Evolutionary conservation across 1,140 invertebrate species (phyloP).

Genomic region (Chironomus tepperi): DNA sequence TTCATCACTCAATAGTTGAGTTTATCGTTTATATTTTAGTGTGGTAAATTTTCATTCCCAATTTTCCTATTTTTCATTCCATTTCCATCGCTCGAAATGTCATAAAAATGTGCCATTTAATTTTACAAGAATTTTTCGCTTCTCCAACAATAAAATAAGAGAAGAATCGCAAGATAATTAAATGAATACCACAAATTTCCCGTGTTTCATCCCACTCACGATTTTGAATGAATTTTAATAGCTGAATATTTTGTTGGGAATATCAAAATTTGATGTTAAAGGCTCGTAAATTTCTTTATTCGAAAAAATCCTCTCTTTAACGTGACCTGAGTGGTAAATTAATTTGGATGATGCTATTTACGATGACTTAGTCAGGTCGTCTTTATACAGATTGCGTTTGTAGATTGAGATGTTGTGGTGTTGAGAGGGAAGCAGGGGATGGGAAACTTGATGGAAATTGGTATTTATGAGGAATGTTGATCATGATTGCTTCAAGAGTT

Average conservation of each 20-base stretch:
- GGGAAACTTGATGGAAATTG: too few species aligned
- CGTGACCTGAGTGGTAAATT: background rate
- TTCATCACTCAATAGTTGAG: slow-evolving; percentile 1
- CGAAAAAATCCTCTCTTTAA: background rate
- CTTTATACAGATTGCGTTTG: too few species aligned
- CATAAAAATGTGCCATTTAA: background rate
- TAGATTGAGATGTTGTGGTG: too few species aligned
- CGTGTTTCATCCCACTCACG: too few species aligned
- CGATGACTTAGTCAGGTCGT: too few species aligned
- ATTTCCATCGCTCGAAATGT: background rate
- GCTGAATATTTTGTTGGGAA: background rate
- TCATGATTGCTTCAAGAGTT: too few species aligned
- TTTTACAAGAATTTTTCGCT: background rate
- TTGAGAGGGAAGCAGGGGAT: too few species aligned
- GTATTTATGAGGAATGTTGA: too few species aligned
- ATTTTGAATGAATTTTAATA: background rate
- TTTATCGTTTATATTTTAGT: background rate
- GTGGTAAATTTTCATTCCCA: background rate
- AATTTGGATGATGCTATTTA: background rate
- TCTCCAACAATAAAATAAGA: background rate
- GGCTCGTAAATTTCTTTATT: slow-evolving; percentile 7
- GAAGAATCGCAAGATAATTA: background rate
- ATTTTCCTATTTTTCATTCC: background rate
- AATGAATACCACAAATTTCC: background rate
- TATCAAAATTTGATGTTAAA: background rate